Conservation (phyloP, 2,888 invertebrate species). For the Lissocephala sabroskyi region DNA sequence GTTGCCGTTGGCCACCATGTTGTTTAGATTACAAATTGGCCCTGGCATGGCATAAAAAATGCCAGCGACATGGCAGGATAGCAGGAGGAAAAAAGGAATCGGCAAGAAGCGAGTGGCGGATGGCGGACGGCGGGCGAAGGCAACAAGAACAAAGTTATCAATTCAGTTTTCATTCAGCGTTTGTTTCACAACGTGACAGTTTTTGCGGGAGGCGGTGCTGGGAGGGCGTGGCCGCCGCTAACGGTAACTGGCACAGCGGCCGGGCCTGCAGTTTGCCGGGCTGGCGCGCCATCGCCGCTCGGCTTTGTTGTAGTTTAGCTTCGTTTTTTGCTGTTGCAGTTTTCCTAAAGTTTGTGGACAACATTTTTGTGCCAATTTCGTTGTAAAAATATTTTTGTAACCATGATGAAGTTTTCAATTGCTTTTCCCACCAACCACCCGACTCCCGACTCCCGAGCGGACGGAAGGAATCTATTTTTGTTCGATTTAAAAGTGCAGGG, state of each 20-base stretch:
- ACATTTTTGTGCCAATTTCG: constrained; percentile 62
- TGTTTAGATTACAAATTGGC: constrained; percentile 67
- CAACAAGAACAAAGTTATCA: constrained; percentile 45
- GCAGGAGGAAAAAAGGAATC: background rate
- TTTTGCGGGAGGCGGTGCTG: constrained; percentile 23
- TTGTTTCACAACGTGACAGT: constrained; percentile 16
- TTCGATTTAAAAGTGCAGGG: constrained; percentile 57
- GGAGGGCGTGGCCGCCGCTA: constrained; percentile 37
- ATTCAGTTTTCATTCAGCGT: constrained; percentile 45
- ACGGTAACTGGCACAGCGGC: constrained; percentile 29
- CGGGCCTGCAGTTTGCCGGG: background rate
- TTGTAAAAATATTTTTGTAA: constrained; percentile 60
- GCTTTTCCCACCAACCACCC: constrained; percentile 33
- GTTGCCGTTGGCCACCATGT: constrained; percentile 26
- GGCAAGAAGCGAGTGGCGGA: background rate
- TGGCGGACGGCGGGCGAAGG: constrained; percentile 18
- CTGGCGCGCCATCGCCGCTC: background rate
- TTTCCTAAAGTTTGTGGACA: constrained; percentile 54
- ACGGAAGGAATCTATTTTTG: constrained; percentile 52
- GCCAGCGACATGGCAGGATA: background rate
- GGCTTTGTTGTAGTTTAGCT: background rate
- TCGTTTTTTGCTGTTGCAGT: constrained; percentile 19
- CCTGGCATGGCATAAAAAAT: constrained; percentile 18
- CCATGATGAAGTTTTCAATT: constrained; percentile 66
- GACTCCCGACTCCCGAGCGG: background rate